Evolutionary conservation across 1,140 invertebrate species (phyloP), one percentile per base, ranked within the genome.

Genomic region (Sycophila sp.): DNA sequence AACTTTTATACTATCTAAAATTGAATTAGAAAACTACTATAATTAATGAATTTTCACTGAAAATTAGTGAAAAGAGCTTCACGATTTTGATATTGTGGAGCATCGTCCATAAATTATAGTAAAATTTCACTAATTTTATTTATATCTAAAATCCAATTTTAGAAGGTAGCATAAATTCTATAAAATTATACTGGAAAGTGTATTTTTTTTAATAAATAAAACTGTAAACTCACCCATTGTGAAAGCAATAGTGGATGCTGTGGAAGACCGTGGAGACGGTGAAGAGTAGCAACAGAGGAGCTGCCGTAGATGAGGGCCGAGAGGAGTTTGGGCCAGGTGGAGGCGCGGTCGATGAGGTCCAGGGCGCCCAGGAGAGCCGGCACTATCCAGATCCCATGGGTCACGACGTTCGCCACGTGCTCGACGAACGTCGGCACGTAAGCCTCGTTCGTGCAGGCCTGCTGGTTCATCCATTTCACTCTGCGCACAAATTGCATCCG

Each of bases 251-350:
- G 81, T 93, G 96, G 13, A 95, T 90, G 40, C 91, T 92, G 81
- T 98, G 96, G 87, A 97, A 98, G 77, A 92, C 90, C 19, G 95
- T 96, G n/a, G 95, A 97, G 7, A 96, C 89, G 19, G 90, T 91
- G 85, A 98, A 98, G 30, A 98, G 89, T 53, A 95, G 89, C 36
- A 96, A 90, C 0, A 97, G 87, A 11, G 94, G n/a, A 94, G 22
- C 90, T 87, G 5, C 96, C 96, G 84, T 97, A 98, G 34, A 98
- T 90, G 67, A 93, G 86, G 22, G 94, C 93, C 1, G 94, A 94
- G 53, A 93, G 85, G 49, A 92, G 88, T 84, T 98, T 94, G 7
- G 91, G 87, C 73, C 89, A 89, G 70, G 89, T 92, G 1, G 88
- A 82, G 1, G 95, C 92, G 73, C 93, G 89, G 36, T 89, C 88